Base-by-base conservation (phyloP, 1,140 invertebrate genomes). In the Drosophila takahashii region DNA sequence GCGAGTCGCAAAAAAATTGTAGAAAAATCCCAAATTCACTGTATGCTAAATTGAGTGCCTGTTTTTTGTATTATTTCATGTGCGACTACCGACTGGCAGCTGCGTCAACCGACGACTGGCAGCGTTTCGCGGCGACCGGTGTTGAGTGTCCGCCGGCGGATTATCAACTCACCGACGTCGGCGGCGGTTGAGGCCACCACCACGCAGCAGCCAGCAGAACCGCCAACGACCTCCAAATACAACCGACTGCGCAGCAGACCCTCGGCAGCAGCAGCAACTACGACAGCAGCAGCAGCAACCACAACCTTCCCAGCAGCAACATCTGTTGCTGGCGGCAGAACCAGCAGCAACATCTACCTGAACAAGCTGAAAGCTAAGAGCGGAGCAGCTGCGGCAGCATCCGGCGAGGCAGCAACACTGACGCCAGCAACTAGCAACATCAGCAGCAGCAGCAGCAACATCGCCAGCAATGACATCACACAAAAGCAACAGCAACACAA, bases 81-180 rank as follows among this genome's bases (percentile, higher is more conserved):
- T 81, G 39, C 44, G 7, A 50, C 60, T 29, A 42, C 51, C 57
- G 37, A 67, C 74, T 61, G 47, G 44, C 79, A 91, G 90, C 77
- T 86, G 62, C 90, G 90, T 48, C 85, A 85, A 42, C 83, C 83
- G 65, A 54, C 78, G 67, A 76, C 54, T 64, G 53, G 48, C 61
- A 72, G 29, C 42, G 85, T 74, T 37, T 81, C 90, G 39, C 90
- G 86, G 26, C 83, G 90, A 29, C 90, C 90, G 22, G 80, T 90
- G 66, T 36, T 91, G 47, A 91, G 90, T 34, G 90, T 91, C 56
- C 90, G 90, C 72, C 79, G 83, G 37, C 90, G 90, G 52, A 77
- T 90, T 74, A 90, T 91, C 47, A 91, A 91, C 58, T 54, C 77
- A 27, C 80, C 90, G 16, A 64, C 69, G 29, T 45, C 70, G 54